Evolutionary conservation across 2,888 invertebrate genomes (phyloP).

Genomic region (Morpho deidamia): DNA sequence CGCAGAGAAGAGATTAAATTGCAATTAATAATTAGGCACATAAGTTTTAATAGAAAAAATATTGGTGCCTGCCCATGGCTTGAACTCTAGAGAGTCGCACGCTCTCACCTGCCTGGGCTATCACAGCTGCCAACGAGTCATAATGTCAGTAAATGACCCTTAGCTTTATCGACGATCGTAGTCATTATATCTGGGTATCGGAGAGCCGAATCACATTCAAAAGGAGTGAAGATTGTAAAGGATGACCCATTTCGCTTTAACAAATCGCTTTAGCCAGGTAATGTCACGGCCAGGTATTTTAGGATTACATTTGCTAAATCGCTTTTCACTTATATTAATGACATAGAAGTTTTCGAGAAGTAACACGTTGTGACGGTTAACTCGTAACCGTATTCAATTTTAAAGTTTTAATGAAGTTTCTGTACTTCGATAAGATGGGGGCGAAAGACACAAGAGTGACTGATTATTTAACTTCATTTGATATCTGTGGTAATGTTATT

Average conservation of each 20-base stretch:
- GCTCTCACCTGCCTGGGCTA: too few relatives aligned
- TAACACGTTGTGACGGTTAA: constrained; percentile 8
- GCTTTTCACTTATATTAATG: constrained; percentile 35
- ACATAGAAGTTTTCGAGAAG: constrained; percentile 9
- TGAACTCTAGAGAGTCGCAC: too few relatives aligned
- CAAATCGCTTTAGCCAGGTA: constrained; percentile 31
- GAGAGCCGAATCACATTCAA: not conserved
- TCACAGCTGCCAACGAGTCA: too few relatives aligned
- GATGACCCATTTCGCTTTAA: constrained; percentile 4
- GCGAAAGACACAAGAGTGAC: not conserved
- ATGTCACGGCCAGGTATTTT: constrained; percentile 62
- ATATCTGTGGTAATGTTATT: not conserved
- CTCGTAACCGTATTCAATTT: constrained; percentile 19
- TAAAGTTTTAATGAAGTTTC: constrained; percentile 23
- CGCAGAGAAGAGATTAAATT: too few relatives aligned
- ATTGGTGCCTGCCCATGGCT: too few relatives aligned
- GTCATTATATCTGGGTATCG: constrained; percentile 3
- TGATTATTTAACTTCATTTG: not conserved
- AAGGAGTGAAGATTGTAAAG: constrained; percentile 5
- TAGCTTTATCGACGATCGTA: not conserved
- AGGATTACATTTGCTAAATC: constrained; percentile 59
- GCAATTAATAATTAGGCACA: too few relatives aligned
- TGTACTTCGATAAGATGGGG: constrained; percentile 2
- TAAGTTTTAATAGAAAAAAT: too few relatives aligned
- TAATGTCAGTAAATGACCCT: not conserved